Percentiles rank a stretch among this genome's conserved stretches.
phyloP scores from a whole-genome alignment of 2,113 vertebrate genomes.

The Phrynocephalus versicolor region DNA sequence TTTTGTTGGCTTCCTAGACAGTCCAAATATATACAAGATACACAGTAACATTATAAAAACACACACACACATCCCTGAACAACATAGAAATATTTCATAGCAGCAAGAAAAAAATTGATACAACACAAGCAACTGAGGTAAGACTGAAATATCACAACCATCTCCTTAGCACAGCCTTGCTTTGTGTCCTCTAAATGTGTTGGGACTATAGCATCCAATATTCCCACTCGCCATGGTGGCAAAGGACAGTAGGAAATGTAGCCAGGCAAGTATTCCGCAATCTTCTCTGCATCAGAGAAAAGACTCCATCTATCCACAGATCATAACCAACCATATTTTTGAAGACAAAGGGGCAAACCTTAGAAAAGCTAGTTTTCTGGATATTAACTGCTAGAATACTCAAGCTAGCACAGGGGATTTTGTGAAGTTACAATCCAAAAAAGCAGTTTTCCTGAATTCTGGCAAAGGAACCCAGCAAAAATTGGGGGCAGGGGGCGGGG shows the following conservation, averaged over 20 bases:
- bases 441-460: too few species aligned
- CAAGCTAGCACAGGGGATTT: too few species aligned
- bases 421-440: too few species aligned
- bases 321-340: too few species aligned
- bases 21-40: background rate
- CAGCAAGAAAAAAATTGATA: background rate
- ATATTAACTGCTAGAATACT: too few species aligned
- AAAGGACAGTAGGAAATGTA: background rate
- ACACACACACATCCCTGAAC: background rate
- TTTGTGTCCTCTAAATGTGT: background rate
- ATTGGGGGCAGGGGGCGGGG: too few species aligned
- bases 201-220: background rate
- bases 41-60: background rate
- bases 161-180: background rate
- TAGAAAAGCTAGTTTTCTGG: too few species aligned
- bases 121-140: background rate
- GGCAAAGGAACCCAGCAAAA: too few species aligned
- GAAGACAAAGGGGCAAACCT: too few species aligned
- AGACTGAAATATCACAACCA: background rate
- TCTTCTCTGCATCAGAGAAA: too few species aligned
- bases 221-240: background rate
- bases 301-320: too few species aligned
- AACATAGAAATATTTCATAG: background rate
- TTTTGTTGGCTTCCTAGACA: too few species aligned
- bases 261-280: background rate